These are phyloP conservation scores for Toxonevra muliebris DNA, from an alignment of 2,888 invertebrate species.

Conservation along the genomic window DNA sequence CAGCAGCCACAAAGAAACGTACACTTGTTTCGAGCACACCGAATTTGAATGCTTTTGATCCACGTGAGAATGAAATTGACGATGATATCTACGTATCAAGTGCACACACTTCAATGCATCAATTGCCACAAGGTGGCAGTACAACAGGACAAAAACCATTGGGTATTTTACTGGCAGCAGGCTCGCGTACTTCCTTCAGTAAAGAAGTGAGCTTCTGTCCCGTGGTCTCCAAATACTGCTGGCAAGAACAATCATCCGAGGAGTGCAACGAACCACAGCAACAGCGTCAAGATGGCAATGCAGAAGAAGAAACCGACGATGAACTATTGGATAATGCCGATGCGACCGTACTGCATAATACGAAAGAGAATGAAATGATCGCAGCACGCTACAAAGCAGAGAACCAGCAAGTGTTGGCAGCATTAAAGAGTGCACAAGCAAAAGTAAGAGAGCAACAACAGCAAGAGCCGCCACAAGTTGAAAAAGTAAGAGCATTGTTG, in stretches of 20 bases:
- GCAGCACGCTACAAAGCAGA: constrained; percentile 46
- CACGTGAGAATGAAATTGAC: constrained; percentile 56
- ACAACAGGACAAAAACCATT: constrained; percentile 63
- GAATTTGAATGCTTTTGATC: constrained; percentile 67
- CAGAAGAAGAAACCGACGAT: constrained; percentile 41
- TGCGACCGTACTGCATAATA: constrained; percentile 56
- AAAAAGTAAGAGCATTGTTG: constrained; percentile 24
- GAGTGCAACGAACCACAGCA: constrained; percentile 48
- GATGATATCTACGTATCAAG: constrained; percentile 70
- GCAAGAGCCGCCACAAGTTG: constrained; percentile 10
- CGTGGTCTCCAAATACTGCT: constrained; percentile 81
- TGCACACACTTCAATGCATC: constrained; percentile 71
- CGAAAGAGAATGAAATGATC: constrained; percentile 58
- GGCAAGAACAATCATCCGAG: constrained; percentile 73
- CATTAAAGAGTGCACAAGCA: constrained; percentile 31
- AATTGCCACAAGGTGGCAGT: constrained; percentile 56
- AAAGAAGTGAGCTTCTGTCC: constrained; percentile 83
- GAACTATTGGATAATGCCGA: constrained; percentile 53
- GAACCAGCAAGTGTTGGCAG: constrained; percentile 31
- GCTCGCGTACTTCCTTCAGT: constrained; percentile 60
- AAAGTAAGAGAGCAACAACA: constrained; percentile 31
- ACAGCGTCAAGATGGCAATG: constrained; percentile 35
- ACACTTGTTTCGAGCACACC: constrained; percentile 69
- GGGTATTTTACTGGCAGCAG: constrained; percentile 58
- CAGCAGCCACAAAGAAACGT: constrained; percentile 51